Evolutionary conservation across 2,797 vertebrate genomes (phyloP).

Genomic region (Acanthis flammea): DNA sequence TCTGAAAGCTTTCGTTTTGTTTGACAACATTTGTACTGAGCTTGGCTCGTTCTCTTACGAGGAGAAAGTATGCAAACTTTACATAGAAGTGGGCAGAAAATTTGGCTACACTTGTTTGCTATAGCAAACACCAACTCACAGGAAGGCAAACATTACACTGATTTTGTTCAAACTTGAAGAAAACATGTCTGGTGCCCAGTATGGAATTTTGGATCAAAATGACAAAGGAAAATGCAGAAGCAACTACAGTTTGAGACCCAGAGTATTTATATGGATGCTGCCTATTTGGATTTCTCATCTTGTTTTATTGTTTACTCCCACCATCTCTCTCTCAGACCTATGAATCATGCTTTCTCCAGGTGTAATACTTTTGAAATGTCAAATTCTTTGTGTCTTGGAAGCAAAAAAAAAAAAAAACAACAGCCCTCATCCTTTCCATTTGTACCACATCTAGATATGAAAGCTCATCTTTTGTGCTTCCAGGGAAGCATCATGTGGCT

Average conservation of each 20-base stretch:
- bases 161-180: neutral
- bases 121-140: neutral
- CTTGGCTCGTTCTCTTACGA: neutral
- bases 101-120: neutral
- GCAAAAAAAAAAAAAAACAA: too few species aligned
- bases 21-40: neutral
- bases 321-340: neutral
- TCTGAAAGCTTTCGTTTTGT: neutral
- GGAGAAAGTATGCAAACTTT: conserved; percentile 1
- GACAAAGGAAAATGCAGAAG: neutral
- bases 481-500: neutral
- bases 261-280: neutral
- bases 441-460: neutral
- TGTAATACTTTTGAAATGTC: neutral
- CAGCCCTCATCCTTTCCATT: neutral
- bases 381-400: neutral
- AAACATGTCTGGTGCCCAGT: neutral
- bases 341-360: neutral
- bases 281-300: neutral
- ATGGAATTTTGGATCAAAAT: neutral
- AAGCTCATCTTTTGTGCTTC: neutral
- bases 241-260: neutral
- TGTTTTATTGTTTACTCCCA: neutral
- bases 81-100: conserved; percentile 1
- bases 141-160: neutral